Evolutionary conservation across 2,113 vertebrate species (phyloP), one percentile per base, ranked within the genome.

Genomic region (Nannobrachium achirus): DNA sequence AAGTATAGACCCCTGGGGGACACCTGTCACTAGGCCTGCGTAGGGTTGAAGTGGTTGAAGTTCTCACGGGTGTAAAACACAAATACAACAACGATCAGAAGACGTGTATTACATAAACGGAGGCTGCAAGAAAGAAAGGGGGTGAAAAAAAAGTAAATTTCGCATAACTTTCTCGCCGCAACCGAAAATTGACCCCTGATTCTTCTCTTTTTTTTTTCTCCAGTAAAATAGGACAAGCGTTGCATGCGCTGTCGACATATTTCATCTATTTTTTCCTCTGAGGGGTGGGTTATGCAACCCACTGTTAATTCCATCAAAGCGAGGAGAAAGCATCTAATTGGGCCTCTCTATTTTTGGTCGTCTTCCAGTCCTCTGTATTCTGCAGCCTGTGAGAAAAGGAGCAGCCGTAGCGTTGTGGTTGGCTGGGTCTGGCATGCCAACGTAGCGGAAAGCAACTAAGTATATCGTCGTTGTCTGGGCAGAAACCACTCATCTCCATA

Each of bases 221-320:
- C 56, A 72, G 76, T 84, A 91, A 89, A 33, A 89, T 89, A 88
- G 88, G 86, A 88, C 89, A 87, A 81, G 76, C 61, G 44, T 81
- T 77, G 76, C 85, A 85, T 85, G 87, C 81, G 86, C 73, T 86
- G 75, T 88, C 75, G 87, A 78, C 86, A 81, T 77, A 81, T 87
- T 88, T 82, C 71, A 76, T 82, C 73, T 56, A 13, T 50, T 50
- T 50, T n/a, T 33, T 14, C 74, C 67, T 80, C 68, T 51, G 52
- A 59, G 81, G 78, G 76, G 80, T 81, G 72, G 75, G 88, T 91
- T 91, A 90, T 45, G 89, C 84, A 89, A 89, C 81, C 79, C 77
- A 80, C 64, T 46, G 83, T 86, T 89, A 88, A 90, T 90, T 87
- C 87, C 88, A 90, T 91, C 89, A 90, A 91, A 91, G 88, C 86